phyloP scores from a whole-genome alignment of 2,797 vertebrate species.

The Lepidocolaptes lacrymiger region DNA sequence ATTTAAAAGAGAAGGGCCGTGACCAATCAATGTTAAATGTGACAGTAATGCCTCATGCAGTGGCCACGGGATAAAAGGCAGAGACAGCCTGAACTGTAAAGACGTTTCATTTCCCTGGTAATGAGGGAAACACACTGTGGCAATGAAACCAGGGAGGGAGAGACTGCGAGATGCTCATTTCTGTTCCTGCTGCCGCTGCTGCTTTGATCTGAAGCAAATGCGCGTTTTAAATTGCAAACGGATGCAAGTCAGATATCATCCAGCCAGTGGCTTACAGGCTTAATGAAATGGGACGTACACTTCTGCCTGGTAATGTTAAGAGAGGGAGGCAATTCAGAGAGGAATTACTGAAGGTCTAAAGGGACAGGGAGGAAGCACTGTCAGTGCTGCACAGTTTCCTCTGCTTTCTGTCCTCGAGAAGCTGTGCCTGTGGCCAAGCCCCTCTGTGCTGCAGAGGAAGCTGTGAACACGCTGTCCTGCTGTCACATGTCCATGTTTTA shows the following conservation, averaged over 20 bases:
- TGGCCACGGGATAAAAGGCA: conserved; percentile 51
- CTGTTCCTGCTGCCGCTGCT: conserved; percentile 29
- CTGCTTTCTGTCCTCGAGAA: not conserved
- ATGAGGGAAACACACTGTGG: conserved; percentile 65
- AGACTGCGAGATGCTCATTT: conserved; percentile 68
- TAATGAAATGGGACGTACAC: conserved; percentile 62
- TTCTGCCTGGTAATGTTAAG: conserved; percentile 30
- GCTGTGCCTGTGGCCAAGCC: not conserved
- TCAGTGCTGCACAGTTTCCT: not conserved
- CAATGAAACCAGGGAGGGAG: conserved; percentile 35
- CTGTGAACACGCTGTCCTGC: not conserved
- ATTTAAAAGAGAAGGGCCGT: conserved; percentile 41
- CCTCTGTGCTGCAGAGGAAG: not conserved
- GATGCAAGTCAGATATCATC: conserved; percentile 68
- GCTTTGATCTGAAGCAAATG: conserved; percentile 73
- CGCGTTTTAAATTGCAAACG: conserved; percentile 69
- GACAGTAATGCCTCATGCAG: not conserved
- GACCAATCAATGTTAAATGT: conserved; percentile 57
- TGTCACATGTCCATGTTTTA: fast-evolving
- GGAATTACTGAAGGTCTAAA: conserved; percentile 45
- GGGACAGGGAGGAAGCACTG: not conserved
- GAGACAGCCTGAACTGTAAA: conserved; percentile 58
- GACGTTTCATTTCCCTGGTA: conserved; percentile 67
- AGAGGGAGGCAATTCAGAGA: conserved; percentile 35
- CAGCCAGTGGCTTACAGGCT: conserved; percentile 66